Conservation (phyloP, 2,888 invertebrate species). For the Artemia sinica region DNA sequence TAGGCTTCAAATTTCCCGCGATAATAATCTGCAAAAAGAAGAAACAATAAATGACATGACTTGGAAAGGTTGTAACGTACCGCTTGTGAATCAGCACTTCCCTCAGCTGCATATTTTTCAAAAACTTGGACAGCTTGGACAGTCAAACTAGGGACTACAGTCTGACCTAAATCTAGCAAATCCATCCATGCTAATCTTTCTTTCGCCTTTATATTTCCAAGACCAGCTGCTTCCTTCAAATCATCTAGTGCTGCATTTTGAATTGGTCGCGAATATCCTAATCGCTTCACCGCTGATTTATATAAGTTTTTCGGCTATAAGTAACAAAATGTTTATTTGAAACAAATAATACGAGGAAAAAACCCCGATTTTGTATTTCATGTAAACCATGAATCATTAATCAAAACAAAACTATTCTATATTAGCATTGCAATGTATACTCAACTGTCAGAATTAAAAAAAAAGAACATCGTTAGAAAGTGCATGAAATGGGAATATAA, state of each 20-base stretch:
- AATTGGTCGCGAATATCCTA: constrained; percentile 43
- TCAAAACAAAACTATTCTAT: too few relatives aligned
- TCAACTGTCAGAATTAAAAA: too few relatives aligned
- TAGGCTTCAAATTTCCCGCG: constrained; percentile 1
- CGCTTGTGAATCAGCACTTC: constrained; percentile 75
- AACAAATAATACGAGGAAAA: too few relatives aligned
- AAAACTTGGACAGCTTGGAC: constrained; percentile 56
- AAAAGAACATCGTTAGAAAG: too few relatives aligned
- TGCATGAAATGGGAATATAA: too few relatives aligned
- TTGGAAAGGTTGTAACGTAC: constrained; percentile 35
- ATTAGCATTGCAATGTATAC: too few relatives aligned
- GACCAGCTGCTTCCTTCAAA: constrained; percentile 55
- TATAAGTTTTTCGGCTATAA: constrained; percentile 54
- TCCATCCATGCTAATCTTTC: constrained; percentile 74
- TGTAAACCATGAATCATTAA: too few relatives aligned
- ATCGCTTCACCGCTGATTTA: constrained; percentile 47
- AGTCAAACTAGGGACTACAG: constrained; percentile 57
- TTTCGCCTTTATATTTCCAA: constrained; percentile 61
- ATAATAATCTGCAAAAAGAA: constrained; percentile 17
- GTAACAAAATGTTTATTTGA: constrained; percentile 21
- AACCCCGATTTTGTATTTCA: too few relatives aligned
- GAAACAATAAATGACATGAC: constrained; percentile 13
- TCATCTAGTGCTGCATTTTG: constrained; percentile 29
- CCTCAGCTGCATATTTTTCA: constrained; percentile 50
- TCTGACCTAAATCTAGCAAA: constrained; percentile 60